Evolutionary conservation across 1,140 invertebrate species (phyloP), one percentile per base, ranked within the genome.

Genomic region (Spodoptera litura): DNA sequence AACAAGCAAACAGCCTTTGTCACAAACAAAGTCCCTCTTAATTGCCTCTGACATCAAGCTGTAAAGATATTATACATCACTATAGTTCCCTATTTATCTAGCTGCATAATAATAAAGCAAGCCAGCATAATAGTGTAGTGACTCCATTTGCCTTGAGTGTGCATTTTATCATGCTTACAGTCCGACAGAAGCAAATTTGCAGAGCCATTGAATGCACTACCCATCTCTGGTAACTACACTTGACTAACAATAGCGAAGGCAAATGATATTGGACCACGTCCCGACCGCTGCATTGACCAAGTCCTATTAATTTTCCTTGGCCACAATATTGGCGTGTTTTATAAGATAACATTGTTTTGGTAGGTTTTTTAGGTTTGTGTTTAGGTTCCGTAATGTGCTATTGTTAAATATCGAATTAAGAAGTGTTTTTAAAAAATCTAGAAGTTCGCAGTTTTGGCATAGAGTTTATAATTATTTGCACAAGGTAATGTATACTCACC

Each of bases 181-280:
- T 44, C 72, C 70, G 72, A 77, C 35, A 15, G 52, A 59, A 52
- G 74, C 68, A 82, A 82, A 82, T 82, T 82, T 82, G 49, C 81
- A 72, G 27, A 82, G 66, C 81, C 27, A 82, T 79, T 76, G 66
- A 81, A 78, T 78, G 75, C 64, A 62, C 71, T 70, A 15, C 56
- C 58, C 51, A 35, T 56, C 68, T 56, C 49, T 68, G 25, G 68
- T 71, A 44, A 71, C 68, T 55, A 55, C 27, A 35, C 68, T 71
- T 56, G 52, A 71, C 38, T 56, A 71, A 71, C 68, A 71, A 71
- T 68, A 9, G 64, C 4, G 44, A 71, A 55, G n/a, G 68, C 52
- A 56, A 71, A 56, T 71, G 11, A 71, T 56, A 71, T 56, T 71
- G 68, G 68, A 56, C 68, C 13, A 20, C 49, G 61, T 68, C 25